Percentiles rank a stretch among this genome's conserved stretches.
Conservation (phyloP, 2,797 vertebrate species). For the Danio albolineatus region DNA sequence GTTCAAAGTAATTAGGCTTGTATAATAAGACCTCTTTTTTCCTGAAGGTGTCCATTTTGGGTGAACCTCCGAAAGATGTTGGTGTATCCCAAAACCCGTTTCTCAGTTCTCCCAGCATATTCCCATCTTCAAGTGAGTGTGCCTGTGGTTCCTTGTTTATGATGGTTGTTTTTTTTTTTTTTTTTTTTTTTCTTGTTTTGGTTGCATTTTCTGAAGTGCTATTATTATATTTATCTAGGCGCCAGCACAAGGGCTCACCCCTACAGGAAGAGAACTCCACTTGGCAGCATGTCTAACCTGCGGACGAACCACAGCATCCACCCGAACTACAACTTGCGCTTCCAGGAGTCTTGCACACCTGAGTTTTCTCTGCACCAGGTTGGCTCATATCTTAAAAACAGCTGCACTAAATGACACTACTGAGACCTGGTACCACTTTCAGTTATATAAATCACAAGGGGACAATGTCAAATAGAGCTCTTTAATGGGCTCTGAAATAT, state of each 20-base stretch:
- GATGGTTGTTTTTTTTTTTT: no score
- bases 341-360: constrained; percentile 79
- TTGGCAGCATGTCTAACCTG: constrained; percentile 78
- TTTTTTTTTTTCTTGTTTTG: not conserved
- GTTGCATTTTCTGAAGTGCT: not conserved
- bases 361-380: constrained; percentile 83
- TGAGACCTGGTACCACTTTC: no score
- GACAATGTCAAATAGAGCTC: no score
- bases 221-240: constrained; percentile 64
- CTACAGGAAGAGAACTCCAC: constrained; percentile 80
- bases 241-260: constrained; percentile 77
- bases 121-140: constrained; percentile 75
- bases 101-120: constrained; percentile 78
- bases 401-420: not conserved
- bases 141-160: not conserved
- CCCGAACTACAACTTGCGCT: constrained; percentile 76
- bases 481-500: no score
- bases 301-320: constrained; percentile 70
- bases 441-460: no score
- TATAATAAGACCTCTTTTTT: not conserved
- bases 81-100: constrained; percentile 82
- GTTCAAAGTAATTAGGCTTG: not conserved
- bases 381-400: constrained; percentile 1
- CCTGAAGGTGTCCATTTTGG: constrained; percentile 83
- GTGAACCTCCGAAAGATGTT: constrained; percentile 87